Evolutionary conservation across 2,888 invertebrate species (phyloP), one percentile per base, ranked within the genome.

Genomic region (Pseudococcus longispinus): DNA sequence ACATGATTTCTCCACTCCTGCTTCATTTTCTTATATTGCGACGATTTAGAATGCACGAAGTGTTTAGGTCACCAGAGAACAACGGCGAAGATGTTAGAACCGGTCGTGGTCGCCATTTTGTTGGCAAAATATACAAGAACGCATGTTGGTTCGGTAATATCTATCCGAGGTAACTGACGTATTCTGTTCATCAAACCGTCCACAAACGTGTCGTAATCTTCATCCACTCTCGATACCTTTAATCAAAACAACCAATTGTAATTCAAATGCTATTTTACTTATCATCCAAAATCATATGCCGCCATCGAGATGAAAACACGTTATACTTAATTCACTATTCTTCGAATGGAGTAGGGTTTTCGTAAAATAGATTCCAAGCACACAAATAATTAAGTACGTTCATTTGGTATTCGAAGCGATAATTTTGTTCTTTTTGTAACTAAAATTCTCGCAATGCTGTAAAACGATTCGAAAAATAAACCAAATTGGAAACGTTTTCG

Each of bases 21-120:
- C 91, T 98, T 98, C 97, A 99, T 98, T 91, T 98, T 97, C 91
- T 98, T 96, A 92, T 99, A 99, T 92, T 99, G 99, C 88, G 97
- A 97, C 90, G 98, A 97, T 92, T 99, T 98, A 88, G 98, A 98
- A 92, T 98, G 98, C 88, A 98, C 97, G 92, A 98, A 98, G 92
- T 98, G 98, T 91, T 99, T 98, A 88, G 86, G 42, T 88, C 88
- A 11, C 90, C 88, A 20, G 89, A 89, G n/a, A 92, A 92, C n/a
- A 92, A 91, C 15, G 88, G 87, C 20, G 88, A 89, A 44, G 91
- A 90, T n/a, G 89, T 88, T 11, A 88, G 86, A 8, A 87, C 83
- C 8, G 87, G 86, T 32, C 88, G 83, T 4, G 89, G 87, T 99
- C 98, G 0, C 98, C 97, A 89, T 94, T 93, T 88, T 94, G 93